These are phyloP conservation scores for Gnathonemus echidnorhynchus DNA, from an alignment of 2,113 vertebrate species.

Conservation along the genomic window DNA sequence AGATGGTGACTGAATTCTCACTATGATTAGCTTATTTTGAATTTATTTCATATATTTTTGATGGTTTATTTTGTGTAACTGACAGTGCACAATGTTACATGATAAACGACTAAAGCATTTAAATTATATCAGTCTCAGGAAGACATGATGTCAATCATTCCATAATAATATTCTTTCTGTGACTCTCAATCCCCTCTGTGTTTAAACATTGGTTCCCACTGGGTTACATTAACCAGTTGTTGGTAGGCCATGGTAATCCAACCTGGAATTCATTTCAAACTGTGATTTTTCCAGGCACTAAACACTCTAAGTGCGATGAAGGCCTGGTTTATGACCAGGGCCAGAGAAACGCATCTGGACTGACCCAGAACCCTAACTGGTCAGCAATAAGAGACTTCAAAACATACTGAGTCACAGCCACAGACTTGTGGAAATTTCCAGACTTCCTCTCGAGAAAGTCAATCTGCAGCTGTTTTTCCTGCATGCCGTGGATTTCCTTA, in stretches of 20 bases:
- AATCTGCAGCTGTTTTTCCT: slow-evolving; percentile 29
- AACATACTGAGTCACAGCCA: not conserved
- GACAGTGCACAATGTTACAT: not conserved
- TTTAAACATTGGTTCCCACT: not conserved
- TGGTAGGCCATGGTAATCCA: not conserved
- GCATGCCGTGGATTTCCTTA: slow-evolving; percentile 40
- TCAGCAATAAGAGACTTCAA: not conserved
- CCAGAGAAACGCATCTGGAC: not conserved
- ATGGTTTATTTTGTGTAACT: not conserved
- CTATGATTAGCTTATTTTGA: not conserved
- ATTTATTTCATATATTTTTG: not conserved
- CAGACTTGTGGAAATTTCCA: slow-evolving; percentile 27
- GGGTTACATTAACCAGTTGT: not conserved
- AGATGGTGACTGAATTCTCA: not conserved
- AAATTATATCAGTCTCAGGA: not conserved
- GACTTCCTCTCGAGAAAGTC: slow-evolving; percentile 16
- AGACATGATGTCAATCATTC: not conserved
- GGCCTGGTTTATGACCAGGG: not conserved
- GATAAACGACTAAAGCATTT: not conserved
- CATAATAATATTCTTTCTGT: not conserved
- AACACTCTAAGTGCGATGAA: not conserved
- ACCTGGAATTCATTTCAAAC: not conserved
- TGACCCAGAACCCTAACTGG: not conserved
- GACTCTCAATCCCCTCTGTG: not conserved
- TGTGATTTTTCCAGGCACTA: not conserved